Base-by-base conservation (phyloP, 1,140 invertebrate genomes). In the Drosophila sp. region DNA sequence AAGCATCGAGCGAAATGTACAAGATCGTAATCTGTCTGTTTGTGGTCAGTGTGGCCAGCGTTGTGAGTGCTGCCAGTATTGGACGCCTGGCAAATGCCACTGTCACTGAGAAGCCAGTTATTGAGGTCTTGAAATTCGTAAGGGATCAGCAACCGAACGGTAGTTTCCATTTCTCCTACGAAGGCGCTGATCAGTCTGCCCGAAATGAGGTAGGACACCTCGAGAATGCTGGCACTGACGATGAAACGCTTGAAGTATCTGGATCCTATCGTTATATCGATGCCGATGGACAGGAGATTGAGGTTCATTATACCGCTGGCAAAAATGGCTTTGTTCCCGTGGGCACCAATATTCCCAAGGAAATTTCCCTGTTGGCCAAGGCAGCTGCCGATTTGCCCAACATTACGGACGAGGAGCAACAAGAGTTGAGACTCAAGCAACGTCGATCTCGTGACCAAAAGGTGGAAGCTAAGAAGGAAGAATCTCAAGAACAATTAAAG, bases 281-380 rank as follows among this genome's bases (percentile, higher is more conserved):
- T 41, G 94, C 94, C 4, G 95, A 96, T 79, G 96, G 96, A 43
- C 92, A 95, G 73, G 92, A 93, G 11, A 94, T 96, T 73, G 93
- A 94, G 76, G 94, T 97, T 5, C 92, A 93, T 76, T 94, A 94
- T 77, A 94, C 93, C 0, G 95, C 95, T 36, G 95, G 95, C 76
- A 94, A 95, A 76, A 95, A 95, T 66, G 95, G 95, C 32, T 95
- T 94, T 83, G 90, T 93, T 13, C 93, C 95, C 61, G 71, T 91
- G 13, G 94, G 94, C 18, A 93, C 92, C 41, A 94, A 94, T 72
- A 92, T 94, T 56, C 93, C 93, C 7, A 41, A 18, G 90, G 89
- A 83, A 61, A 91, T 91, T 34, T 65, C 77, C 6, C 56, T 34
- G 0, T 16, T 76, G 36, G 90, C 90, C 41, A 69, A 76, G 67